Base-by-base conservation (phyloP, 2,888 invertebrate species). In the Tachina grossa region DNA sequence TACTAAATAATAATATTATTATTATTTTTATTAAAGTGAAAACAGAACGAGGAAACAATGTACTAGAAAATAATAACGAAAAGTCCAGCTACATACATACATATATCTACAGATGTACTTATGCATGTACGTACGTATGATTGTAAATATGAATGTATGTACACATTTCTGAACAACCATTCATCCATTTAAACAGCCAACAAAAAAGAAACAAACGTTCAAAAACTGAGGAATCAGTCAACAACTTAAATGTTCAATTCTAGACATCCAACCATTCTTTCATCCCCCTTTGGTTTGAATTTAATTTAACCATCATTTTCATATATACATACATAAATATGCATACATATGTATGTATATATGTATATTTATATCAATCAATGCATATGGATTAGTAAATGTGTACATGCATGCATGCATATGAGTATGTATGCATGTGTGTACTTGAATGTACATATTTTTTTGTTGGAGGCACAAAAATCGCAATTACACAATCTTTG, bases 221-320 rank as follows among this genome's bases (percentile, higher is more conserved):
- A 47, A 39, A 61, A 82, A 71, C 65, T 55, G 65, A 76, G 49
- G 63, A 83, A 83, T 77, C 82, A 77, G 82, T 83, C 82, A 83
- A 83, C 76, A 83, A 65, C 76, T 82, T 69, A 77, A 77, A 65
- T 43, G 55, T 83, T 76, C 57, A 77, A 47, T 76, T 79, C 59
- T 71, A 63, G 22, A 63, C 82, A 69, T 61, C 43, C 57, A 55
- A 22, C 65, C 47, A 9, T 51, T 71, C 19, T 49, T 82, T 71
- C 76, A 69, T 69, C 76, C 82, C 82, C 63, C 82, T 82, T 76
- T 69, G 51, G 31, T 41, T 63, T 63, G 43, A 55, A 61, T 65
- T 80, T 66, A 80, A 80, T 80, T 74, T 74, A 74, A 72, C 76
- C 59, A 79, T 53, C 72, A 57, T 74, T n/a, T 39, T 66, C 13